Evolutionary conservation across 2,797 vertebrate genomes (phyloP).

Genomic region (Cynopterus sphinx): DNA sequence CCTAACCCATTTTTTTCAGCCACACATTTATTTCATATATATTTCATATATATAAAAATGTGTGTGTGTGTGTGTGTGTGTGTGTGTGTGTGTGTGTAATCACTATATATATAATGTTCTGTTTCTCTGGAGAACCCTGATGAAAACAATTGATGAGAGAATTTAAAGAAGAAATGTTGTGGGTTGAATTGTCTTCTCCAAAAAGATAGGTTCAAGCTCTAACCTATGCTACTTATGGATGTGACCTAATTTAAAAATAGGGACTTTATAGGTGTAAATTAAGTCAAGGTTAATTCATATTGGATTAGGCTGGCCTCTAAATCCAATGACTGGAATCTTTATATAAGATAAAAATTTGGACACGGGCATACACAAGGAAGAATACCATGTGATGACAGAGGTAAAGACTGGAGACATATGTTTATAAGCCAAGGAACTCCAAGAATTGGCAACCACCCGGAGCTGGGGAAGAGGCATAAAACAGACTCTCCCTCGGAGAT

Average conservation of each 20-base stretch:
- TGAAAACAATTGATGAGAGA: neutral
- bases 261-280: neutral
- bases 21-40: neutral
- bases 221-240: neutral
- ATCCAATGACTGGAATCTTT: neutral
- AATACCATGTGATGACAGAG: neutral
- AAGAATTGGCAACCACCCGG: neutral
- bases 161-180: neutral
- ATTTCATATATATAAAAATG: too few species aligned
- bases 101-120: neutral
- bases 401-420: neutral
- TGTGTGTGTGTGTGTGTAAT: too few species aligned
- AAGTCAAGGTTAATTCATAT: neutral
- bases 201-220: neutral
- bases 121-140: neutral
- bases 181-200: neutral
- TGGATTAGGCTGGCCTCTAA: neutral
- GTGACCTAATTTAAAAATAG: neutral
- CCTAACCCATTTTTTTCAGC: neutral
- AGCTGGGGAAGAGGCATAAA: neutral
- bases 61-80: too few species aligned
- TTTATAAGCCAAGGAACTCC: neutral
- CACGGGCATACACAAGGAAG: neutral
- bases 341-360: neutral
- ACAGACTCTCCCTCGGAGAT: neutral